Evolutionary conservation across 2,888 invertebrate species (phyloP), one percentile per base, ranked within the genome.

Genomic region (Saturnia japonica): DNA sequence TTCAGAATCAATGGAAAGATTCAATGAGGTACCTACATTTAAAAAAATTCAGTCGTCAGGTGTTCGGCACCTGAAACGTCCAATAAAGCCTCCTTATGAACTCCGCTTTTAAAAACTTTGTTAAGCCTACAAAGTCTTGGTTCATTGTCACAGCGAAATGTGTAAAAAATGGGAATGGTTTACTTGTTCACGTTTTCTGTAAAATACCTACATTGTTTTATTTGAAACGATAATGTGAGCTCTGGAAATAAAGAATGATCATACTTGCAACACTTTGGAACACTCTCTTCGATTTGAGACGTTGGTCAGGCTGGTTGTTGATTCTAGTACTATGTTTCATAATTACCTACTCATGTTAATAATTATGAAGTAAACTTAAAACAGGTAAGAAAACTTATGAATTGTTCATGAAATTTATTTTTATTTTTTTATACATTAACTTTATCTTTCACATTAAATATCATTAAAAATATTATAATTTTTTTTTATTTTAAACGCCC

Each of bases 11-110:
- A 75, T 72, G 75, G 76, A 78, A 80, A 80, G 83, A 84, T 84
- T 85, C 76, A 77, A 80, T 77, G 78, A 80, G 81, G 88, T 60
- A 54, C 11, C n/a, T 87, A 86, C 88, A 88, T 89, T 85, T 88
- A 85, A 89, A 88, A 91, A 90, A 91, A 88, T 86, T 74, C 80
- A 85, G 84, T 82, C 88, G 90, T 85, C 92, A 90, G 90, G 87
- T 90, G 89, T 78, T 87, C 83, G 81, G 85, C 89, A 91, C 89
- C 91, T 90, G 90, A 85, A 86, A 88, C 84, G 82, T 83, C 87
- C 88, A 90, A 91, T 91, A 91, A 90, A 90, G 88, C 84, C 84
- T 86, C 85, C 87, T 91, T 90, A 90, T 90, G 85, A 91, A 88
- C 88, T 90, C 87, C 76, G 85, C 87, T 88, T 88, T 89, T 86